Conservation (phyloP, 1,140 invertebrate genomes). For the Triops longicaudatus region DNA sequence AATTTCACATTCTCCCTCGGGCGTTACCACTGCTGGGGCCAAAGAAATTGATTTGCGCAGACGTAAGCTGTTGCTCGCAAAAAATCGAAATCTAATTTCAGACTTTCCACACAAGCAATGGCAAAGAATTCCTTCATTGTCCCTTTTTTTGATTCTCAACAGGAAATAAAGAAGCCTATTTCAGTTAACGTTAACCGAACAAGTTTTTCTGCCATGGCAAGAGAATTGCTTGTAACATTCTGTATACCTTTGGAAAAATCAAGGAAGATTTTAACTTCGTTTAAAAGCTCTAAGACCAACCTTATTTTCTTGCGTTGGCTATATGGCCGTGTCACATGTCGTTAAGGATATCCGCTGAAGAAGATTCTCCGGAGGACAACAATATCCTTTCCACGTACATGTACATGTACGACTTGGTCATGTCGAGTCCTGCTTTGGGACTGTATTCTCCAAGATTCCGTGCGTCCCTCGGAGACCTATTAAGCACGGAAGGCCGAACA, state of each 20-base stretch:
- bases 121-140: not conserved
- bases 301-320: not conserved
- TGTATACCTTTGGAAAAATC: not conserved
- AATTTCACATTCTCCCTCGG: not conserved
- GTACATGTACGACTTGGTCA: not conserved
- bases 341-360: not conserved
- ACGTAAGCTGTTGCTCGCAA: not conserved
- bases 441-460: not conserved
- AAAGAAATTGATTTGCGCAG: not conserved
- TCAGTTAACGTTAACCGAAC: not conserved
- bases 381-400: not conserved
- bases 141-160: not conserved
- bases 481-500: slow-evolving; percentile 11
- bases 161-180: not conserved
- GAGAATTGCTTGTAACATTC: not conserved
- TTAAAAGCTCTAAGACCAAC: not conserved
- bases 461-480: not conserved
- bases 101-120: not conserved
- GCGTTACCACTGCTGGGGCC: not conserved
- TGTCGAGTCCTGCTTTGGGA: not conserved
- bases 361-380: not conserved
- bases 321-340: not conserved
- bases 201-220: not conserved
- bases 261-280: not conserved
- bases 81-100: not conserved